Conservation (phyloP, 2,888 invertebrate species). For the Yponomeuta evonymella region DNA sequence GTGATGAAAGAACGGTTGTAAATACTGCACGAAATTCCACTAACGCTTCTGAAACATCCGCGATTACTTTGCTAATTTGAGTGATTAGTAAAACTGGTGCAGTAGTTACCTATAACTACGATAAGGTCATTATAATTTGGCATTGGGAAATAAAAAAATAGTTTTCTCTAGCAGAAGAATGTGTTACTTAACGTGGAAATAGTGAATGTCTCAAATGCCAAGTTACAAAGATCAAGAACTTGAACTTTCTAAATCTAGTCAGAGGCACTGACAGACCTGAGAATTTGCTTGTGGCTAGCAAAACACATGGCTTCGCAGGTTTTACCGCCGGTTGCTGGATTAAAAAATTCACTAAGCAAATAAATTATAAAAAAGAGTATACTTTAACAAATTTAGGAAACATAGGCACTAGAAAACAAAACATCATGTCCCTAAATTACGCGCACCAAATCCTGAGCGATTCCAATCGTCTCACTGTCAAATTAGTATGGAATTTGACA, state of each 20-base stretch:
- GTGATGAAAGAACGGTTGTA: not conserved
- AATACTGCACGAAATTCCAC: not conserved
- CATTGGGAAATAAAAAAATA: not conserved
- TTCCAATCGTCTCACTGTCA: too few species aligned
- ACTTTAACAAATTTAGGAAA: too few species aligned
- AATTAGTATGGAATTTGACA: too few species aligned
- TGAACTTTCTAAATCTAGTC: not conserved
- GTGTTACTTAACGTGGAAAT: not conserved
- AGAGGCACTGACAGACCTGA: not conserved
- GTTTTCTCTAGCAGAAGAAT: not conserved
- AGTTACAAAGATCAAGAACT: not conserved
- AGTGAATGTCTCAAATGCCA: not conserved
- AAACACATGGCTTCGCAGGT: too few species aligned
- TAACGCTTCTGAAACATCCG: not conserved
- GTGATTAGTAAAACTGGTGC: not conserved
- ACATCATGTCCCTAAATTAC: too few species aligned
- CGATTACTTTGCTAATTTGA: not conserved
- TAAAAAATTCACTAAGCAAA: too few species aligned
- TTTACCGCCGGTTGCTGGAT: too few species aligned
- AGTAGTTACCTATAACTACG: not conserved
- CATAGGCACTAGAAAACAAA: too few species aligned
- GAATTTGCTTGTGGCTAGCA: constrained; percentile 4
- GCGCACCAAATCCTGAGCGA: too few species aligned
- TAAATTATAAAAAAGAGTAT: too few species aligned
- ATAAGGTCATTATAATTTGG: not conserved